Percentiles rank a stretch among this genome's conserved stretches.
phyloP scores from a whole-genome alignment of 2,113 vertebrate genomes.

The Tupaia tana region DNA sequence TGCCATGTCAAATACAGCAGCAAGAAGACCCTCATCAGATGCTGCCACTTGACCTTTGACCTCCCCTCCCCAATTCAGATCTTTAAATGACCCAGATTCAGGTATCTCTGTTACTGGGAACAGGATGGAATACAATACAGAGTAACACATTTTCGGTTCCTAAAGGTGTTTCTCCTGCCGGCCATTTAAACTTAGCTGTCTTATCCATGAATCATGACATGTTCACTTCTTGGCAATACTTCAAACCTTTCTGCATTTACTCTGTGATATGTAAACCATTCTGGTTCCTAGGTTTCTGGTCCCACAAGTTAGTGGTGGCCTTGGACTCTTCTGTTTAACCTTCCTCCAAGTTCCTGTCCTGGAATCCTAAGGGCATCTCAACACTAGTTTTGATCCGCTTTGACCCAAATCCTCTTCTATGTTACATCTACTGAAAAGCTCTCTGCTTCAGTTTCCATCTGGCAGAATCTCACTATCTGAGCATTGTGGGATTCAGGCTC shows the following conservation, averaged over 20 bases:
- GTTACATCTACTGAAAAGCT: neutral
- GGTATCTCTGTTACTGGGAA: too few species aligned
- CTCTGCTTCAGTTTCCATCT: neutral
- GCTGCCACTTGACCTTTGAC: too few species aligned
- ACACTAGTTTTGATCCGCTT: conserved; percentile 15
- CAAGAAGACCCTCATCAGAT: too few species aligned
- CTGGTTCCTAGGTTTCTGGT: neutral
- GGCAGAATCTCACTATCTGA: neutral
- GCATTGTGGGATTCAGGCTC: neutral
- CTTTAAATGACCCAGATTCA: too few species aligned
- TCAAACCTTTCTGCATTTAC: neutral
- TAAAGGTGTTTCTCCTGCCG: neutral
- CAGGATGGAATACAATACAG: neutral
- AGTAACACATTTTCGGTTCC: neutral
- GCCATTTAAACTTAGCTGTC: neutral
- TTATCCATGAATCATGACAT: neutral
- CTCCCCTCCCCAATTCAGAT: too few species aligned
- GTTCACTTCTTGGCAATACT: neutral
- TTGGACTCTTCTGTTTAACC: neutral
- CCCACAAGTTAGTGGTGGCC: conserved; percentile 7
- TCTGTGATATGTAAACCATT: neutral
- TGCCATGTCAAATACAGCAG: too few species aligned
- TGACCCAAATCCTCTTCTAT: neutral
- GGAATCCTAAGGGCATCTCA: conserved; percentile 24
- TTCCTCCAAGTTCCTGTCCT: neutral